Percentiles rank a stretch among this genome's conserved stretches.
These are phyloP conservation scores for Bos indicus DNA, from an alignment of 2,113 vertebrate species.

Conservation along the genomic window DNA sequence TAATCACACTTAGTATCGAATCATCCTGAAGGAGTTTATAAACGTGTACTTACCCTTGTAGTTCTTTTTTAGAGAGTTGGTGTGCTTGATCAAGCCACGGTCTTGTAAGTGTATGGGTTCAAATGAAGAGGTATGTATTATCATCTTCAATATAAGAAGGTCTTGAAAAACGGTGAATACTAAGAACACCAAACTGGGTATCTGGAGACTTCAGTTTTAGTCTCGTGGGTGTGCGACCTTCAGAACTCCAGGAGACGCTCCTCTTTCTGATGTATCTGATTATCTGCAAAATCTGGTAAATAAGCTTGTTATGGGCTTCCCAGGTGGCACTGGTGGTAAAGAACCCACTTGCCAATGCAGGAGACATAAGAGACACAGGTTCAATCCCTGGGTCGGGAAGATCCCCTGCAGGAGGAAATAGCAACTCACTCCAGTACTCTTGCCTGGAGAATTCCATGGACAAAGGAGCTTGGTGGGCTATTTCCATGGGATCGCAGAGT, in stretches of 20 bases:
- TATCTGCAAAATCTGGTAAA: not conserved
- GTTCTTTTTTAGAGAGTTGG: not conserved
- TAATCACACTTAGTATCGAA: not conserved
- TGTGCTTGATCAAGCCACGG: not conserved
- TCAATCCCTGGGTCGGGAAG: not conserved
- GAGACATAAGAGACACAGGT: not conserved
- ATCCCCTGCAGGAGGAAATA: not conserved
- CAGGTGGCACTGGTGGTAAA: not conserved
- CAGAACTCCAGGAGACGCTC: not conserved
- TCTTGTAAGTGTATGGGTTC: not conserved
- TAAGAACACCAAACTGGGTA: not conserved
- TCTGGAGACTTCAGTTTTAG: not conserved
- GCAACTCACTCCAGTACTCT: not conserved
- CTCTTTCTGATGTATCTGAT: not conserved
- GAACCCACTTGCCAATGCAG: not conserved
- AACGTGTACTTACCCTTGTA: not conserved
- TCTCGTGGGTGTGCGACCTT: not conserved
- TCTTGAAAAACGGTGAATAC: not conserved
- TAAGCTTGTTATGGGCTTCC: not conserved
- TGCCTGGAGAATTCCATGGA: not conserved
- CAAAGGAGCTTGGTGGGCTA: not conserved
- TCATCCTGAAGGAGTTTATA: not conserved
- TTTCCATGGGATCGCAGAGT: not conserved
- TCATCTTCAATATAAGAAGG: not conserved
- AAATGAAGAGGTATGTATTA: not conserved